Conservation (phyloP, 2,797 vertebrate genomes). For the Remorina albescens region DNA sequence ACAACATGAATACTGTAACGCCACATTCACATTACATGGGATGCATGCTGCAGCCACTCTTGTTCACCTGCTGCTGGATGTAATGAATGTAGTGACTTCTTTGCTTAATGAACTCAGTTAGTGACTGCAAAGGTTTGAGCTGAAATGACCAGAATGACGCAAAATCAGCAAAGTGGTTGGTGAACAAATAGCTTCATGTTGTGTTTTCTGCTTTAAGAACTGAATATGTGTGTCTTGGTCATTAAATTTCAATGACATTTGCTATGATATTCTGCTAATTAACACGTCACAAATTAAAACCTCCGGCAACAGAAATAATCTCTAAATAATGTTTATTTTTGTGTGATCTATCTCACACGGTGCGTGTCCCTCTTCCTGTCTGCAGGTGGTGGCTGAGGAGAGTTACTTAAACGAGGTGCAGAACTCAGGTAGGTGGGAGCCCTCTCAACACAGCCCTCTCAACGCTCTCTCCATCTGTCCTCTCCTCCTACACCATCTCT, state of each 20-base stretch:
- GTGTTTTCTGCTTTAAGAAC: not conserved
- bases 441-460: conserved; percentile 2
- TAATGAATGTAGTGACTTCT: too few species aligned
- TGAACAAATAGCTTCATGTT: not conserved
- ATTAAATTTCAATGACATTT: not conserved
- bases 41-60: not conserved
- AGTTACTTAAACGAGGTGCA: conserved; percentile 86
- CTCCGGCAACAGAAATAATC: not conserved
- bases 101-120: not conserved
- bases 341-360: conserved; percentile 14
- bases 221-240: not conserved
- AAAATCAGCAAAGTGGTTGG: not conserved
- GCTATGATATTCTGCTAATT: conserved; percentile 7
- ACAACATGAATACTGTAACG: not conserved
- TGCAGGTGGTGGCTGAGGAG: conserved; percentile 86
- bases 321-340: not conserved
- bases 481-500: conserved; percentile 44
- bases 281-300: not conserved
- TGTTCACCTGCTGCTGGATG: too few species aligned
- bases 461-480: conserved; percentile 30
- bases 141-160: not conserved
- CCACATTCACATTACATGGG: too few species aligned
- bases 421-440: conserved; percentile 83
- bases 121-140: not conserved
- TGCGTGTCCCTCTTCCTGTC: conserved; percentile 35